phyloP scores from a whole-genome alignment of 2,888 invertebrate species.

The Hydriomena furcata region DNA sequence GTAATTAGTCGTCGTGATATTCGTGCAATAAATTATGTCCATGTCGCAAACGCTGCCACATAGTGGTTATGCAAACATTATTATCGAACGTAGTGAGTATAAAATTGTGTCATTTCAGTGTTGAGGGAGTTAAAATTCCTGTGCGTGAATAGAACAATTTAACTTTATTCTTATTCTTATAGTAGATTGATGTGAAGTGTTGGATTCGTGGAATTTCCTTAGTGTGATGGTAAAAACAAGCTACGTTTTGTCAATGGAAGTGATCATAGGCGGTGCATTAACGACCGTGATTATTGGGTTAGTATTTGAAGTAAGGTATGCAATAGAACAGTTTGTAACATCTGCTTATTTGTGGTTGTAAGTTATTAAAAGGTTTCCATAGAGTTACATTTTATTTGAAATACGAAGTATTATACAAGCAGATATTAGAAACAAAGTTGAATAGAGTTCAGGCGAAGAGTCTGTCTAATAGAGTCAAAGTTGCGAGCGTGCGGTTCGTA shows the following conservation, averaged over 20 bases:
- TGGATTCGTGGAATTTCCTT: slow-evolving; percentile 81
- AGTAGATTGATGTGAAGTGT: slow-evolving; percentile 51
- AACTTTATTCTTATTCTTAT: slow-evolving; percentile 40
- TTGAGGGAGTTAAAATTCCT: slow-evolving; percentile 52
- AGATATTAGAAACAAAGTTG: slow-evolving; percentile 70
- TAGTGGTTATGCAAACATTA: slow-evolving; percentile 56
- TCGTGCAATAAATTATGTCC: slow-evolving; percentile 75
- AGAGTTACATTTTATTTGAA: background rate
- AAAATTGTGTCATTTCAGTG: slow-evolving; percentile 55
- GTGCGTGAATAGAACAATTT: slow-evolving; percentile 51
- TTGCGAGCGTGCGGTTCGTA: slow-evolving; percentile 80
- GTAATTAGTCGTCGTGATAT: slow-evolving; percentile 56
- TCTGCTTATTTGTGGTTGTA: slow-evolving; percentile 48
- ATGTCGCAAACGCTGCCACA: slow-evolving; percentile 59
- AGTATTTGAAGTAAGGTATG: slow-evolving; percentile 71
- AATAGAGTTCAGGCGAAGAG: slow-evolving; percentile 77
- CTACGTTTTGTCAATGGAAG: slow-evolving; percentile 68
- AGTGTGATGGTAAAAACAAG: slow-evolving; percentile 67
- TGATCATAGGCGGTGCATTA: slow-evolving; percentile 78
- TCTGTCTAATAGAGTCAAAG: slow-evolving; percentile 80
- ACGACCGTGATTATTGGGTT: slow-evolving; percentile 74
- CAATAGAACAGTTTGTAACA: slow-evolving; percentile 66
- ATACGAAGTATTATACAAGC: slow-evolving; percentile 43
- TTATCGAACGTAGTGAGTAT: slow-evolving; percentile 49
- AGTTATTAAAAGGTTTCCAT: background rate